These are phyloP conservation scores for Tinea pellionella DNA, from an alignment of 2,888 invertebrate species.

Conservation along the genomic window DNA sequence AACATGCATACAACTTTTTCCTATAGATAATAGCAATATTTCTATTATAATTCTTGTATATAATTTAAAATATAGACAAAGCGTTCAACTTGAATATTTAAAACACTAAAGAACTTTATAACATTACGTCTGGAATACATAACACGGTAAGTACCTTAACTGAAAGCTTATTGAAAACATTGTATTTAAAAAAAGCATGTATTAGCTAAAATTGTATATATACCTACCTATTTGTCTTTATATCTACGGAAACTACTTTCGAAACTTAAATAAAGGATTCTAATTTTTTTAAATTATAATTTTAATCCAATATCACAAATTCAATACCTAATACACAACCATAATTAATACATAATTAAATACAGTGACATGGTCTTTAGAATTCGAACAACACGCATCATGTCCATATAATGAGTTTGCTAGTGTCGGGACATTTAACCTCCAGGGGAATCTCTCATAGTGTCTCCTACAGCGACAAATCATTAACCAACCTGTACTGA, in stretches of 20 bases:
- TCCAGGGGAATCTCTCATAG: neutral
- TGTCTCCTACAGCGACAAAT: slow-evolving; percentile 17
- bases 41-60: too few relatives aligned
- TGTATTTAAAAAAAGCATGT: too few relatives aligned
- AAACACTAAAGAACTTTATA: neutral
- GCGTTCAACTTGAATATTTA: neutral
- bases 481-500: slow-evolving; percentile 18
- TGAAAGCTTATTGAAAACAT: too few relatives aligned
- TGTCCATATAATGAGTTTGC: slow-evolving; percentile 1
- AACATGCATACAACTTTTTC: neutral
- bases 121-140: neutral
- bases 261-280: too few relatives aligned
- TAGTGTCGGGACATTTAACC: neutral
- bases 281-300: too few relatives aligned
- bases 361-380: neutral
- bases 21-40: too few relatives aligned
- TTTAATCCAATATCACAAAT: neutral
- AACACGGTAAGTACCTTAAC: neutral
- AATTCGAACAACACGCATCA: neutral
- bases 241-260: too few relatives aligned
- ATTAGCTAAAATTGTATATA: too few relatives aligned
- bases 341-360: neutral
- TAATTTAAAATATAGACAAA: neutral
- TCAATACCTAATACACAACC: neutral
- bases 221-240: too few relatives aligned